Evolutionary conservation across 2,888 invertebrate species (phyloP), one percentile per base, ranked within the genome.

Genomic region (Imbricaverruca yamaguchii): DNA sequence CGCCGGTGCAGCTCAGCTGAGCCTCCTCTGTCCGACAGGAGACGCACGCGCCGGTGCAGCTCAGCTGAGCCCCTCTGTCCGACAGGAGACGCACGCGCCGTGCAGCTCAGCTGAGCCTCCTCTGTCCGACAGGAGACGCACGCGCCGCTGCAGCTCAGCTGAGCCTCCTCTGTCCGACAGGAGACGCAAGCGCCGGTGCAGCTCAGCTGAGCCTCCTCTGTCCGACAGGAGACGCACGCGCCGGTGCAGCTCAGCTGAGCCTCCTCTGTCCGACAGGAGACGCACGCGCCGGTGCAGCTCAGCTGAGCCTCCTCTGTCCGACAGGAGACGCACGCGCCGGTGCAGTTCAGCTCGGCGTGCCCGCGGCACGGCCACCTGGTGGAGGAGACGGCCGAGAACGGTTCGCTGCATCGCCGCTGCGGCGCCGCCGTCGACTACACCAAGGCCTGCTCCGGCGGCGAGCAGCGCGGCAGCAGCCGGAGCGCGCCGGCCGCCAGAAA

Each of bases 291-390:
- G 15, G 53, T 74, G 15, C 74, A 74, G 74, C 21, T 74, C 74
- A 74, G 78, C 78, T 78, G n/a, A n/a, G n/a, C n/a, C n/a, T n/a
- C n/a, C 39, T 39, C 39, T 59, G 59, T 59, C 8, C 23, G 10
- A 18, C 74, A 74, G 74, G 74, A 74, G 74, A 39, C 18, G 18
- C 39, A 53, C 18, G 21, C 53, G 13, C 74, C 74, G 15, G 53
- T 74, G 15, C 74, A 74, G 74, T 53, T 74, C 74, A 74, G 78
- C 78, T 78, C 78, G 12, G 4, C 57, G 13, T 78, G 78, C 15
- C 78, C 78, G 11, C 78, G 78, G 13, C 78, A 78, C 57, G 78
- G 78, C 57, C 78, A 78, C 57, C 78, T 78, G 57, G 56, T 78
- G 56, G 78, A 78, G 56, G 78, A 78, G 18, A 21, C 13, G 13